Conservation (phyloP, 2,888 invertebrate genomes). For the Ceriagrion tenellum region DNA sequence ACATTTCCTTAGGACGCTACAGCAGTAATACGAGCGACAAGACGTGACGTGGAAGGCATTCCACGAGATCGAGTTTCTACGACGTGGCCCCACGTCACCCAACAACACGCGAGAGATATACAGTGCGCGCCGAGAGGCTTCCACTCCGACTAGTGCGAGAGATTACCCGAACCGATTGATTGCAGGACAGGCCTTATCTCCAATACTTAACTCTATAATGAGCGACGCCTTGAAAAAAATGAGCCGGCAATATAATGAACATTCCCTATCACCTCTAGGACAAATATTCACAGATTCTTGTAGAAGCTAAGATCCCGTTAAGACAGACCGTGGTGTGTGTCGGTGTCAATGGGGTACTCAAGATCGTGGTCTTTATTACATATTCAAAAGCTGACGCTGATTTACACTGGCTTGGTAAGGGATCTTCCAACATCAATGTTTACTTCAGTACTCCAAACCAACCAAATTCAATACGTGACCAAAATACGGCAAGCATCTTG, state of each 20-base stretch:
- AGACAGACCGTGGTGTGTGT: too few species aligned
- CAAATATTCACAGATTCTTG: too few species aligned
- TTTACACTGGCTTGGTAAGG: too few species aligned
- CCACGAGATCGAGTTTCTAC: constrained; percentile 33
- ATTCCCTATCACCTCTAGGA: not conserved
- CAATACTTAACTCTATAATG: not conserved
- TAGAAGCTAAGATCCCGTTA: too few species aligned
- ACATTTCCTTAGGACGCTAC: constrained; percentile 15
- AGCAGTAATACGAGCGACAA: not conserved
- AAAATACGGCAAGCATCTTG: too few species aligned
- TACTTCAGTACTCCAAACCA: too few species aligned
- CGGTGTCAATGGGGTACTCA: too few species aligned
- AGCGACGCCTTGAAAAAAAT: not conserved
- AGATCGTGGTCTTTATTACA: too few species aligned
- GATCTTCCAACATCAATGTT: too few species aligned
- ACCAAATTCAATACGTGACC: too few species aligned
- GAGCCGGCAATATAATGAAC: not conserved
- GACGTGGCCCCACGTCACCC: constrained; percentile 50
- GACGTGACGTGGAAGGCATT: constrained; percentile 39
- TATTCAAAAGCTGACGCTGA: too few species aligned
- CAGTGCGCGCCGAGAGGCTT: not conserved
- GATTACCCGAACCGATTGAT: constrained; percentile 17
- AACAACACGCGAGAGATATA: not conserved
- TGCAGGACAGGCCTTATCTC: not conserved
- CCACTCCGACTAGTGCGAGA: not conserved